Base-by-base conservation (phyloP, 2,888 invertebrate species). In the Kuschelorhynchus macadamiae region DNA sequence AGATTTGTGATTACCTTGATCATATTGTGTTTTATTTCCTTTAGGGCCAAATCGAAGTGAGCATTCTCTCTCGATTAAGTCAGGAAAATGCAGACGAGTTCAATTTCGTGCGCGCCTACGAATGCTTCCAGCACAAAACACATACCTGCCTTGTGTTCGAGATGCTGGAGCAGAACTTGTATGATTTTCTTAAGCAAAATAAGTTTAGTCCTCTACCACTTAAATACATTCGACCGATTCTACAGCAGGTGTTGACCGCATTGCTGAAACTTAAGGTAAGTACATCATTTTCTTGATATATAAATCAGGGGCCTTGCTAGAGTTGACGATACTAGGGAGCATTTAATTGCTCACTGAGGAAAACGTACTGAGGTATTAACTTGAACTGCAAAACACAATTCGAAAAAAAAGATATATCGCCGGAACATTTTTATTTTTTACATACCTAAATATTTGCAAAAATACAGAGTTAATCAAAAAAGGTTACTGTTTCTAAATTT, bases 111-210 rank as follows among this genome's bases (percentile, higher is more conserved):
- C 95, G 98, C 74, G 99, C 99, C 49, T 98, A 96, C 86, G 99
- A 99, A 86, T 99, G 99, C 87, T 99, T 99, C 87, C 97, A 97
- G 87, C 98, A 99, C 86, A 97, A 98, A 85, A 97, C 96, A 84
- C 98, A 99, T 87, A 99, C 98, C 61, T 99, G 98, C 85, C 90
- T 99, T 85, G 98, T 98, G 82, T 99, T 98, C 85, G 99, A 99
- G 87, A 98, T 99, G 98, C 90, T 99, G 79, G 99, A 99, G 83
- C 99, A 99, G 88, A 99, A 99, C 86, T 88, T 99, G 75, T 99
- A 99, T 86, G 99, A 99, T 88, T 99, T 98, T 86, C 91, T 99
- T 76, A 99, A 99, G 85, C 97, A 98, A 86, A 98, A 99, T 87
- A 99, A 99, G 87, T 99, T 99, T 87, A 96, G 96, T 81, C 99